These are phyloP conservation scores for Enteromius argenteus DNA, from an alignment of 2,797 vertebrate genomes.

Conservation along the genomic window DNA sequence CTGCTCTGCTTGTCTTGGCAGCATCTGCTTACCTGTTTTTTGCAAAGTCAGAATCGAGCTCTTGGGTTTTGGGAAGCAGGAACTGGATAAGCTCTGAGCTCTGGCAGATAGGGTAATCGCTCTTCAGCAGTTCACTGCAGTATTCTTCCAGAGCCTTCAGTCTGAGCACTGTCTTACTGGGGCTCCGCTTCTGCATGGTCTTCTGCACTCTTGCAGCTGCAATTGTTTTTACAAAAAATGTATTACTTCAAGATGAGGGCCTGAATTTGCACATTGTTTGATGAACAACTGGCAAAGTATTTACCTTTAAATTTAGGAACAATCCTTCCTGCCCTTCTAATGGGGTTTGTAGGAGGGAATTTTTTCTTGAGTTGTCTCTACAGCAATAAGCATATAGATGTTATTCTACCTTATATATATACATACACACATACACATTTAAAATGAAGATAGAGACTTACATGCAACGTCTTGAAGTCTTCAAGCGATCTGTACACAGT, in stretches of 20 bases:
- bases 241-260: neutral
- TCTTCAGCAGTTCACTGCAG: slow-evolving; percentile 77
- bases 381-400: neutral
- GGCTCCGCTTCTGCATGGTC: slow-evolving; percentile 46
- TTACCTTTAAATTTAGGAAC: slow-evolving; percentile 77
- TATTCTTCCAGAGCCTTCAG: slow-evolving; percentile 84
- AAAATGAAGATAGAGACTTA: slow-evolving; percentile 63
- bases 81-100: slow-evolving; percentile 78
- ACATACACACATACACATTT: too few relatives aligned
- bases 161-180: slow-evolving; percentile 70
- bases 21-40: slow-evolving; percentile 79
- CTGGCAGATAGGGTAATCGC: slow-evolving; percentile 68
- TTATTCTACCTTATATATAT: neutral
- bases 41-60: slow-evolving; percentile 81
- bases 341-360: slow-evolving; percentile 65
- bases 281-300: neutral
- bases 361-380: slow-evolving; percentile 78
- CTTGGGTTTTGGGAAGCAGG: slow-evolving; percentile 82
- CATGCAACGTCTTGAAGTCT: slow-evolving; percentile 78
- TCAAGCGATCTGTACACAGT: slow-evolving; percentile 75
- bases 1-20: neutral
- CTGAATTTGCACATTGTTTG: neutral
- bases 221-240: fast-evolving
- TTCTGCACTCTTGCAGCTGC: slow-evolving; percentile 62
- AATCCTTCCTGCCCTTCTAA: slow-evolving; percentile 68